A percentile compares a stretch with the other conserved stretches of the same genome.
These are phyloP conservation scores for Brienomyrus longianalis DNA, from an alignment of 2,113 vertebrate genomes.

Conservation along the genomic window DNA sequence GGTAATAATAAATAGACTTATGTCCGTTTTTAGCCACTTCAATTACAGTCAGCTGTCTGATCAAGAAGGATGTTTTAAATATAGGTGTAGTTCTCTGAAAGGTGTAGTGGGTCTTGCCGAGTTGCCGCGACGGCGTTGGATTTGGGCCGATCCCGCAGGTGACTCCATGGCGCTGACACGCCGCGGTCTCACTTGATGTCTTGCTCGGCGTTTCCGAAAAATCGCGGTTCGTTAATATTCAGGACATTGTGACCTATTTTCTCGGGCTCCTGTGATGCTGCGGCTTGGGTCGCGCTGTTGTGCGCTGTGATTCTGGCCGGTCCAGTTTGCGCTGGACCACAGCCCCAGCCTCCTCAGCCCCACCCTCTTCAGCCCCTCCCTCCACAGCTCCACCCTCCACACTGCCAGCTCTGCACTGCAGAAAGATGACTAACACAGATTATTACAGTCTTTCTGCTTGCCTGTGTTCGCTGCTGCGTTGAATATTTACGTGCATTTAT, in stretches of 20 bases:
- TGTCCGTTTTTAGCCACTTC: neutral
- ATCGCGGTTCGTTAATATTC: conserved; percentile 2
- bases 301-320: neutral
- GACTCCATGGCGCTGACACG: too few relatives aligned
- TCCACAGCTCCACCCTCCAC: neutral
- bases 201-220: neutral
- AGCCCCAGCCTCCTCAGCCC: neutral
- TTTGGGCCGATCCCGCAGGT: neutral
- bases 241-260: conserved; percentile 10
- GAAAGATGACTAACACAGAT: neutral
- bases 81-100: neutral
- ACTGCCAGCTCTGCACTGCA: neutral
- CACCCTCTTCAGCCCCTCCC: neutral
- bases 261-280: neutral
- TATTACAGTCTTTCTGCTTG: neutral
- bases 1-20: neutral
- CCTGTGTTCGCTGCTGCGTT: neutral
- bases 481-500: neutral
- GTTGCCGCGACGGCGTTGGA: neutral
- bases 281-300: neutral
- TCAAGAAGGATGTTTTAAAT: neutral
- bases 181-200: neutral
- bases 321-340: neutral
- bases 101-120: neutral
- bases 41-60: neutral